Percentiles rank a stretch among this genome's conserved stretches.
Conservation (phyloP, 2,113 vertebrate species). For the Strix aluco region DNA sequence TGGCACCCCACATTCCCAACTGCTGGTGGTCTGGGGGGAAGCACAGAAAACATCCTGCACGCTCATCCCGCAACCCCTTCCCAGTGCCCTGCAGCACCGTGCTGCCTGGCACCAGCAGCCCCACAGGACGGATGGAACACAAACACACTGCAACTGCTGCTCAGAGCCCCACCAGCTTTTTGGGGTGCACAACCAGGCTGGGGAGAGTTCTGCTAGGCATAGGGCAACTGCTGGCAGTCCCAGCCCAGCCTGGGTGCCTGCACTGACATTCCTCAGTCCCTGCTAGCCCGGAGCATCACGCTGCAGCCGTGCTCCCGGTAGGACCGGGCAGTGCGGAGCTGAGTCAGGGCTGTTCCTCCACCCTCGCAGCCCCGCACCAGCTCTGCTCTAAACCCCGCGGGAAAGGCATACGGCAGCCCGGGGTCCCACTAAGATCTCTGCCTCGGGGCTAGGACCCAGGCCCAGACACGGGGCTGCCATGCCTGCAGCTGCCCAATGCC, state of each 20-base stretch:
- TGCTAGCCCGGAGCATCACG: neutral
- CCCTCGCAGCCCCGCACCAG: neutral
- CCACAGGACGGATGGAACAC: rapidly evolving
- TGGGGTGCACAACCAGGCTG: neutral
- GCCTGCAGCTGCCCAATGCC: neutral
- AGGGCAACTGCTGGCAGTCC: neutral
- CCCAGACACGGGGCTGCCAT: neutral
- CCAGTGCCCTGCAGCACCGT: no score
- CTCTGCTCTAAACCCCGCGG: neutral
- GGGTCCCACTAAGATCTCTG: neutral
- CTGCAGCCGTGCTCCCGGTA: neutral
- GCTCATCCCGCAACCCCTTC: neutral
- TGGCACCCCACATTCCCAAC: neutral
- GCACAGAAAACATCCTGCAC: neutral
- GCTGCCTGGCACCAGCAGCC: neutral
- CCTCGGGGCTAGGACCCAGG: neutral
- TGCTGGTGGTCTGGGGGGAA: neutral
- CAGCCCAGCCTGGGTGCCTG: neutral
- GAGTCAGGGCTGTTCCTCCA: neutral
- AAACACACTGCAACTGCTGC: neutral
- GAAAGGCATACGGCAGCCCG: neutral
- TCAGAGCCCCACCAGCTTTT: neutral
- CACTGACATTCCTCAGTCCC: neutral
- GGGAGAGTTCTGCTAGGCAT: neutral
- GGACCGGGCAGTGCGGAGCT: neutral